Base-by-base conservation (phyloP, 2,797 vertebrate species). In the Megaceryle alcyon region DNA sequence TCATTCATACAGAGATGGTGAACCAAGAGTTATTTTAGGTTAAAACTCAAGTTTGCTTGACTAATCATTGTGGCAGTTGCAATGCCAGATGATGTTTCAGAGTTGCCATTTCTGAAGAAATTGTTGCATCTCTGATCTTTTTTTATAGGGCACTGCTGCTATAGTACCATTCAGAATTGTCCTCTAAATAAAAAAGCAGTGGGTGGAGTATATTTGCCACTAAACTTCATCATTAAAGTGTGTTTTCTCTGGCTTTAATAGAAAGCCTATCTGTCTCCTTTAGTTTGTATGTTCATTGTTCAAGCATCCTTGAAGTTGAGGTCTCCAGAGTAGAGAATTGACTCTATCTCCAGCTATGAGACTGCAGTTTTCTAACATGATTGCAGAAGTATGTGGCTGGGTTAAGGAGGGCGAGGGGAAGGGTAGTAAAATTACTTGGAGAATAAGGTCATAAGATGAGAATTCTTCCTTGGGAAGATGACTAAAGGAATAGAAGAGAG, bases 201-300 rank as follows among this genome's bases (percentile, higher is more conserved):
- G 6, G 4, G 2, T 61, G 2, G 5, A 59, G 8, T 70, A 17
- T 13, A 9, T 87, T 85, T 86, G 53, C 63, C 14, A 6, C 12
- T n/a, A 23, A 86, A 59, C 21, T 75, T 75, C 3, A 6, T 41
- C 0, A 70, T 44, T 57, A 11, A 78, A 75, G 21, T 48, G 21
- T 14, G 7, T 78, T 87, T 87, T 86, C 22, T 64, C 10, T 73
- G 61, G 11, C 28, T 85, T 53, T 66, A 76, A 22, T 10, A 61
- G 26, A n/a, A 72, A 63, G 29, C 60, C 33, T 49, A 8, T 57
- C 23, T 75, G 57, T 73, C n/a, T 61, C 35, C 7, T 56, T 71
- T 61, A 57, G 11, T 43, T 22, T 1, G 0, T 39, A 6, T 7
- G 12, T 33, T 8, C 14, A 6, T 61, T 0, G 0, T 75, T 86